Percentiles rank a stretch among this genome's conserved stretches.
Conservation (phyloP, 2,888 invertebrate species). For the Salpingus planirostris region DNA sequence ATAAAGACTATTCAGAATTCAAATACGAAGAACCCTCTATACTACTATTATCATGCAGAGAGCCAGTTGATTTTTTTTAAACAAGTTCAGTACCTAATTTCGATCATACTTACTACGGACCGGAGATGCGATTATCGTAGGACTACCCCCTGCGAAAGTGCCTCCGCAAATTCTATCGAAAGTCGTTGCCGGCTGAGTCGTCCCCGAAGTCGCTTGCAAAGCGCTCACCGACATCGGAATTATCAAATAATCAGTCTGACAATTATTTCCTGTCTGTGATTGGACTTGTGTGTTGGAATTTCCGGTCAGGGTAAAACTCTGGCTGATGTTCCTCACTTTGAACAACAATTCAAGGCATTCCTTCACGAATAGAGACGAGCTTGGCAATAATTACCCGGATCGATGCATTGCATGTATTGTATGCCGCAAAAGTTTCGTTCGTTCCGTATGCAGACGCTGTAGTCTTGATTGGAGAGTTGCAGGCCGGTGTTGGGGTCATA, state of each 20-base stretch:
- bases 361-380: slow-evolving; percentile 1
- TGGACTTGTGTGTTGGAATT: slow-evolving; percentile 62
- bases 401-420: slow-evolving; percentile 68
- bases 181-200: slow-evolving; percentile 50
- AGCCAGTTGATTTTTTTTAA: too few relatives aligned
- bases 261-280: slow-evolving; percentile 64
- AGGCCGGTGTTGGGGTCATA: slow-evolving; percentile 66
- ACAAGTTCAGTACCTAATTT: not conserved
- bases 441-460: slow-evolving; percentile 74
- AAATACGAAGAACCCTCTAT: too few relatives aligned
- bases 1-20: too few relatives aligned
- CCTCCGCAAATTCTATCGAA: slow-evolving; percentile 79
- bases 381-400: too few relatives aligned
- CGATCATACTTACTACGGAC: slow-evolving; percentile 58
- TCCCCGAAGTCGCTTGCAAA: slow-evolving; percentile 58
- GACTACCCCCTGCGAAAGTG: slow-evolving; percentile 66
- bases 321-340: slow-evolving; percentile 63
- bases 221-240: slow-evolving; percentile 76
- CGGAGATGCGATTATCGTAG: too few relatives aligned
- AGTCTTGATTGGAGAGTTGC: slow-evolving; percentile 82
- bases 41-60: too few relatives aligned
- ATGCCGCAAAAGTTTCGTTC: slow-evolving; percentile 83
- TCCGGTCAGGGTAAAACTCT: slow-evolving; percentile 69
- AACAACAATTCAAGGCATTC: slow-evolving; percentile 2
- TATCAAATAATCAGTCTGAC: slow-evolving; percentile 70